Evolutionary conservation across 1,140 invertebrate species (phyloP).

Genomic region (Scaptomyza hsui): DNA sequence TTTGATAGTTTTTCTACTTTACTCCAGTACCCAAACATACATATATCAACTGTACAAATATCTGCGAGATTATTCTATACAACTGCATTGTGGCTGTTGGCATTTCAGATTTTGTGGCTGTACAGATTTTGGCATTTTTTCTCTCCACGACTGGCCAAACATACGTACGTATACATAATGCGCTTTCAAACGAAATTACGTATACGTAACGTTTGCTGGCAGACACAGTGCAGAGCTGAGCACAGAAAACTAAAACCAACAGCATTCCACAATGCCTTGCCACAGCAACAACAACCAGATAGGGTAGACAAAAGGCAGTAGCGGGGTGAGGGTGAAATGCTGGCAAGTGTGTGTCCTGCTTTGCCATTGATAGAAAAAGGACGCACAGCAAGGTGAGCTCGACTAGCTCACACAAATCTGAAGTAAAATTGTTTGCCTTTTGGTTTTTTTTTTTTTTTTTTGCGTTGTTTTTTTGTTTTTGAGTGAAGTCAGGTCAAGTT

Average conservation of each 20-base stretch:
- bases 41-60: constrained; percentile 66
- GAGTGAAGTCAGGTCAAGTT: constrained; percentile 26
- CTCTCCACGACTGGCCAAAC: constrained; percentile 40
- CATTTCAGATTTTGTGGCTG: constrained; percentile 53
- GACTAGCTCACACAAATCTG: constrained; percentile 18
- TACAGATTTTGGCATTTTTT: constrained; percentile 17
- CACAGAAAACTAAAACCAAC: constrained; percentile 36
- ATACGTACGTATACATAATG: constrained; percentile 52
- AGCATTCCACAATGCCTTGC: constrained; percentile 31
- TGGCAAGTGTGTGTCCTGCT: constrained; percentile 8
- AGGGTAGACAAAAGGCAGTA: neutral
- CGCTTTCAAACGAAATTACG: constrained; percentile 64
- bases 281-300: constrained; percentile 14
- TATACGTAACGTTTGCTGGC: constrained; percentile 56
- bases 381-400: neutral
- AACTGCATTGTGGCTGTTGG: constrained; percentile 35
- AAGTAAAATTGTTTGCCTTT: constrained; percentile 49
- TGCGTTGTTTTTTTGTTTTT: constrained; percentile 1
- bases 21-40: constrained; percentile 17
- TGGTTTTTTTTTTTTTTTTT: constrained; percentile 29
- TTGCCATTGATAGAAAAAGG: constrained; percentile 14
- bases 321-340: neutral
- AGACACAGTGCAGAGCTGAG: constrained; percentile 11
- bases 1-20: constrained; percentile 78
- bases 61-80: constrained; percentile 24